Conservation (phyloP, 2,113 vertebrate species). For the Anolis carolinensis region DNA sequence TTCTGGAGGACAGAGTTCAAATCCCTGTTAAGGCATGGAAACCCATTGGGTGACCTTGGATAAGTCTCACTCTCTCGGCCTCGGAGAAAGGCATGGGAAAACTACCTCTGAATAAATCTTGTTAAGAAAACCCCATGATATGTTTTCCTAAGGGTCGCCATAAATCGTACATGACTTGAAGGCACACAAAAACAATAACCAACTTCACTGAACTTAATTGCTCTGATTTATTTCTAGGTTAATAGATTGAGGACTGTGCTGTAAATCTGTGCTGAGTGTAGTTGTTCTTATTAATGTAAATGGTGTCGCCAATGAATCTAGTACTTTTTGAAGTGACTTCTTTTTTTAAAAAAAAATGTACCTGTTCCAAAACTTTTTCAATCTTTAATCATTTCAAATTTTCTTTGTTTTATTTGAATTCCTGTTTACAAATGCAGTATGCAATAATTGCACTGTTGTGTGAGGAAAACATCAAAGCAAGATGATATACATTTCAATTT, state of each 20-base stretch:
- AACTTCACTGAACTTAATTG: background rate
- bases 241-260: background rate
- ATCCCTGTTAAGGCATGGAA: too few relatives aligned
- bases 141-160: too few relatives aligned
- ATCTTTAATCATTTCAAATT: background rate
- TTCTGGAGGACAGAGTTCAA: too few relatives aligned
- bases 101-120: too few relatives aligned
- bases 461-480: constrained; percentile 14
- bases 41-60: too few relatives aligned
- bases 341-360: background rate
- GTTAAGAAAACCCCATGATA: too few relatives aligned
- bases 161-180: too few relatives aligned
- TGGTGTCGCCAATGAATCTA: background rate
- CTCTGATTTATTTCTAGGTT: background rate
- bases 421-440: background rate
- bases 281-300: background rate
- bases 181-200: too few relatives aligned
- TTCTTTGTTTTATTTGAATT: too few relatives aligned
- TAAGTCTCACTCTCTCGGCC: too few relatives aligned
- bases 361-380: background rate
- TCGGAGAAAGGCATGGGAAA: too few relatives aligned
- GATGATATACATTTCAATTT: fast-evolving
- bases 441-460: background rate
- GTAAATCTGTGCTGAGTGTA: background rate
- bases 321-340: background rate